Base-by-base conservation (phyloP, 2,797 vertebrate species). In the Dendrocincla tyrannina region DNA sequence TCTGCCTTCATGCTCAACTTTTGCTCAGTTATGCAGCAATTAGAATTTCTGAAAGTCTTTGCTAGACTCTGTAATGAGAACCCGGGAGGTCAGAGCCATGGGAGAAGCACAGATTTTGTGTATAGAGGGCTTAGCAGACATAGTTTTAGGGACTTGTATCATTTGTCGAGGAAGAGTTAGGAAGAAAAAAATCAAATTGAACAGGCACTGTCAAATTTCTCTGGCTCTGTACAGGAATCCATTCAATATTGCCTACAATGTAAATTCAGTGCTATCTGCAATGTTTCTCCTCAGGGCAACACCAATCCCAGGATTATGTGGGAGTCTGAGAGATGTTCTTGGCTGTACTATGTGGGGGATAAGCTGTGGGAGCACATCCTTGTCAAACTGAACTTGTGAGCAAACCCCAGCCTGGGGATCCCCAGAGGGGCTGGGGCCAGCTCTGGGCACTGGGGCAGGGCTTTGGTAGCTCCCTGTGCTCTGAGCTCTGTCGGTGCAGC, bases 261-360 rank as follows among this genome's bases (percentile, higher is more conserved):
- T 5, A 30, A 35, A 32, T 32, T 85, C 59, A 64, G 6, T 0
- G 0, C 2, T 16, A 24, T 8, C 17, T 18, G 66, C 28, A 70
- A 25, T 37, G 28, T 23, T 91, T 88, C 8, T 85, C 13, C 10
- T 6, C 28, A 35, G 39, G 17, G 17, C 9, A 77, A 17, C 68
- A 55, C 19, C 12, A 12, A 42, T 53, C 16, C 47, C 7, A 39
- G n/a, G 58, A 4, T 25, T 32, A 1, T 2, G 9, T 17, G 7
- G 19, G 53, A 46, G 13, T 41, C 32, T 58, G 59, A 41, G 69
- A n/a, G 41, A 37, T 30, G 30, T 35, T 46, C 35, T 4, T 0
- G 0, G 35, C 18, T 73, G 11, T 28, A 12, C 9, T 10, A 1
- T 44, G 28, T 7, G 46, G n/a, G 19, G 35, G 1, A 4, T 10